Conservation (phyloP, 2,888 invertebrate species). For the Tachina lurida region DNA sequence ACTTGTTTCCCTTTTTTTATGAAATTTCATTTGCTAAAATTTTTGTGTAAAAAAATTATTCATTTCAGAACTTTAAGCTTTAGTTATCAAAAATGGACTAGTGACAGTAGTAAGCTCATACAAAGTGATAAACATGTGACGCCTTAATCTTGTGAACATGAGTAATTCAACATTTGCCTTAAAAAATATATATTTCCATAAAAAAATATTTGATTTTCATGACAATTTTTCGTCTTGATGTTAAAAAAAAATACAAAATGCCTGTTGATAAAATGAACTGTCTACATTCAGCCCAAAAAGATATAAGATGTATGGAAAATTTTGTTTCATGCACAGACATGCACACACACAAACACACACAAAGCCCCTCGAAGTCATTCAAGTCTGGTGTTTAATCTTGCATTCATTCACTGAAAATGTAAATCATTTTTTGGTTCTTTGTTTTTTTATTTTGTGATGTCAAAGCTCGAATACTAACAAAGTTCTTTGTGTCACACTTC, state of each 20-base stretch:
- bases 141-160: background rate
- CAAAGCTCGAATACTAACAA: slow-evolving; percentile 45
- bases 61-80: too few species aligned
- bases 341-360: slow-evolving; percentile 1
- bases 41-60: too few species aligned
- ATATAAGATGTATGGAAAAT: background rate
- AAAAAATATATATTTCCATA: background rate
- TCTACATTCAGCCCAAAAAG: slow-evolving; percentile 23
- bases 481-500: slow-evolving; percentile 55
- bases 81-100: slow-evolving; percentile 4
- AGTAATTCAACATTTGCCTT: background rate
- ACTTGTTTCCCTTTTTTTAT: too few species aligned
- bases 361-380: background rate
- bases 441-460: background rate
- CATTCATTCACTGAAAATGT: background rate
- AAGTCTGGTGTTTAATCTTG: slow-evolving; percentile 1
- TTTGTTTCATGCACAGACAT: background rate
- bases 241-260: background rate
- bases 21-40: too few species aligned
- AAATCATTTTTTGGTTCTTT: slow-evolving; percentile 17
- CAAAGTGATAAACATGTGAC: slow-evolving; percentile 25
- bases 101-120: slow-evolving; percentile 2
- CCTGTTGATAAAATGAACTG: slow-evolving; percentile 52
- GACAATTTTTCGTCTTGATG: background rate
- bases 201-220: background rate